phyloP scores from a whole-genome alignment of 2,888 invertebrate species.

The Ochlodes sylvanus region DNA sequence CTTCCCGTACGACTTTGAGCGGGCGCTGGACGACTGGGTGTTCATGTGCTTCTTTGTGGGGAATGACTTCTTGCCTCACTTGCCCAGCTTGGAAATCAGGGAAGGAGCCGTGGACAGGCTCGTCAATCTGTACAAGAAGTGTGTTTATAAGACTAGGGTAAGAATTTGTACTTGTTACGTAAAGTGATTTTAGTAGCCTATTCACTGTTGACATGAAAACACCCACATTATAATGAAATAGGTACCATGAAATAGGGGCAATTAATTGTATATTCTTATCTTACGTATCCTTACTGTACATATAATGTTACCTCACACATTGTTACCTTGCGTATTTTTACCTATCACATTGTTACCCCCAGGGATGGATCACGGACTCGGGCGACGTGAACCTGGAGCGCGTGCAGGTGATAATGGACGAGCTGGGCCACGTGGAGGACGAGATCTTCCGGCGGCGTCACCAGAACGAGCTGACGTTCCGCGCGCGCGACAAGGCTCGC shows the following conservation, averaged over 20 bases:
- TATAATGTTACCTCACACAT: too few relatives aligned
- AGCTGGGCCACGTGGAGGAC: conserved; percentile 97
- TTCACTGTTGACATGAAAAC: too few relatives aligned
- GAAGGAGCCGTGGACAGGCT: conserved; percentile 98
- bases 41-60: conserved; percentile 99
- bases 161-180: conserved; percentile 7
- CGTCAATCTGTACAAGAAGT: conserved; percentile 96
- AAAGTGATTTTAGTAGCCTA: neutral
- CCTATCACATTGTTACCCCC: too few relatives aligned
- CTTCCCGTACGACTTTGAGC: conserved; percentile 97
- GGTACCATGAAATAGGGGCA: too few relatives aligned
- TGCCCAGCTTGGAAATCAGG: conserved; percentile 98
- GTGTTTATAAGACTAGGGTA: conserved; percentile 96
- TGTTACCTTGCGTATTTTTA: too few relatives aligned
- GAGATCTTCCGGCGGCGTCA: conserved; percentile 98
- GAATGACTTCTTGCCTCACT: conserved; percentile 99
- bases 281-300: too few relatives aligned
- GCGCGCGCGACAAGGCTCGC: conserved; percentile 90
- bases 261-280: too few relatives aligned
- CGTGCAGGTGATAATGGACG: conserved; percentile 97
- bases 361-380: conserved; percentile 97
- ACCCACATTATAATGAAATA: too few relatives aligned
- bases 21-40: conserved; percentile 99
- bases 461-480: conserved; percentile 92
- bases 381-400: conserved; percentile 97